phyloP scores from a whole-genome alignment of 1,140 invertebrate species.

The Gonatopus flavifemur region DNA sequence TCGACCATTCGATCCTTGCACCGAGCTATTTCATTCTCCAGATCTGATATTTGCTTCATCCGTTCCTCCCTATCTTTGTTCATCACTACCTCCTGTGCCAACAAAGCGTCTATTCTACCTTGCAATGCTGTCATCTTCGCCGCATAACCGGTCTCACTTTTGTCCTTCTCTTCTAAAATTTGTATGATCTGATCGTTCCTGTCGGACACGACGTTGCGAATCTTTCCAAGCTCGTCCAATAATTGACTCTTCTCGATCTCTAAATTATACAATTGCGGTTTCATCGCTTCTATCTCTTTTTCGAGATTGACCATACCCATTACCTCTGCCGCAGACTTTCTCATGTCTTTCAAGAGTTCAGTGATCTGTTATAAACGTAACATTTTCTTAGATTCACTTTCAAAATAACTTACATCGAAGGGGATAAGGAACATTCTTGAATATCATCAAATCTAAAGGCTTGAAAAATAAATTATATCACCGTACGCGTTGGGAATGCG shows the following conservation, averaged over 20 bases:
- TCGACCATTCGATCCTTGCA: conserved; percentile 4
- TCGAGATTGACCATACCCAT: conserved; percentile 16
- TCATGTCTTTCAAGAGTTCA: conserved; percentile 17
- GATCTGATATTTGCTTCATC: conserved; percentile 11
- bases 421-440: conserved; percentile 1
- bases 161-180: conserved; percentile 27
- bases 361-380: conserved; percentile 23
- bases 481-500: too few relatives aligned
- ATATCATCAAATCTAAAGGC: background rate
- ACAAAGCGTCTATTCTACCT: conserved; percentile 17
- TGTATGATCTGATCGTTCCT: conserved; percentile 35
- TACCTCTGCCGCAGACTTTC: conserved; percentile 19
- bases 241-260: conserved; percentile 24
- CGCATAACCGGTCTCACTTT: conserved; percentile 1
- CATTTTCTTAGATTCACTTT: too few relatives aligned
- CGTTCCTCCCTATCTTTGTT: conserved; percentile 19
- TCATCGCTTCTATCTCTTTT: conserved; percentile 28
- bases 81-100: conserved; percentile 15
- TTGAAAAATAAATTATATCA: background rate
- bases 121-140: conserved; percentile 18
- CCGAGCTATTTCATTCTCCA: conserved; percentile 20
- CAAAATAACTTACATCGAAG: conserved; percentile 3
- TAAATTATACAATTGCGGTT: conserved; percentile 27
- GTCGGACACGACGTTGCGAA: conserved; percentile 19
- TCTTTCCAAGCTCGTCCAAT: conserved; percentile 25